Base-by-base conservation (phyloP, 2,888 invertebrate species). In the Galerucella calmariensis region DNA sequence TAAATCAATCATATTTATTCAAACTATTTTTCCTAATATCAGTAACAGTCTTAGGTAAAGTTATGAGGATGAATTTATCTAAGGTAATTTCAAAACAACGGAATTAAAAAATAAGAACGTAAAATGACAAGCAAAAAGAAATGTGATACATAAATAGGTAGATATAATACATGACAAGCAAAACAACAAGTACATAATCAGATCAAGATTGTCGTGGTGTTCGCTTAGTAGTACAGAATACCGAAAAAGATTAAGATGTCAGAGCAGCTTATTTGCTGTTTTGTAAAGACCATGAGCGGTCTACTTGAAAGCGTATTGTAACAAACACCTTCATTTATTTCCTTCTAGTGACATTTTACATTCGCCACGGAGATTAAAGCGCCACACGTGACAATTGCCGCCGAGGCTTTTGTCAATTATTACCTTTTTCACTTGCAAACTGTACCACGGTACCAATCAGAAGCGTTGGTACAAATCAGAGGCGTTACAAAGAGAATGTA, bases 251-350 rank as follows among this genome's bases (percentile, higher is more conserved):
- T 83, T 83, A 83, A 83, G 82, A 82, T 81, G 83, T 83, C 82
- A 82, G 76, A 78, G 75, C 75, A 76, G 79, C 80, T 81, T 81
- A 82, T 80, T 80, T 79, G 77, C 77, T 74, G 75, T 75, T 77
- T 72, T 68, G 72, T 74, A 65, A 74, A 62, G 73, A 71, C 66
- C 53, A 67, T 59, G 58, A 75, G 79, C 80, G 80, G 81, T 73
- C 72, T 76, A 77, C 77, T 79, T 77, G 80, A 80, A 81, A 79
- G 78, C 75, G 66, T 76, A 72, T 62, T 67, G 78, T 78, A 81
- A 82, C 84, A 86, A 87, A 87, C 85, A 86, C 84, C 85, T 85
- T 85, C 87, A 88, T 88, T 88, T 87, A 87, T 87, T 87, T 87
- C 85, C 82, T 82, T 82, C 84, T 86, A 86, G 87, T 87, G 88